phyloP scores from a whole-genome alignment of 2,797 vertebrate species.

The Takifugu rubripes region DNA sequence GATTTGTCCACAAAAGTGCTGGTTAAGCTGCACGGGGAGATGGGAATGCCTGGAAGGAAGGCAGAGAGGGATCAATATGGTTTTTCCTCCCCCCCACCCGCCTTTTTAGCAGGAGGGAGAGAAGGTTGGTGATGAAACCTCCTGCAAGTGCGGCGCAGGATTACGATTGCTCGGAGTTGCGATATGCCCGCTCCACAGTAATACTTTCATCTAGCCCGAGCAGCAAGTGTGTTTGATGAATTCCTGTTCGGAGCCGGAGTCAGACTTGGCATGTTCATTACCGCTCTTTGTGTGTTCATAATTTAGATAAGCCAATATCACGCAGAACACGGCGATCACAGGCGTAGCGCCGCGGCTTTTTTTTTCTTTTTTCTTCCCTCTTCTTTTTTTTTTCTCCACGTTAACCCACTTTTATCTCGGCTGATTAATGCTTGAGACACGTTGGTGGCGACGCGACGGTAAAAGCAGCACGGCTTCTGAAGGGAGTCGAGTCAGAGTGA shows the following conservation, averaged over 20 bases:
- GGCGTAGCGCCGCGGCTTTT: conserved; percentile 20
- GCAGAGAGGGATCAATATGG: conserved; percentile 72
- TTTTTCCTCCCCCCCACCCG: conserved; percentile 10
- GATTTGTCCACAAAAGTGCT: conserved; percentile 74
- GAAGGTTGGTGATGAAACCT: conserved; percentile 80
- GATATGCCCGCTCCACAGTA: conserved; percentile 68
- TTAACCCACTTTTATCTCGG: conserved; percentile 52
- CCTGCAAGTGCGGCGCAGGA: conserved; percentile 73
- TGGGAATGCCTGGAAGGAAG: conserved; percentile 66
- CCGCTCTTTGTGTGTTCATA: conserved; percentile 49
- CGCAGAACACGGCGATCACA: conserved; percentile 30
- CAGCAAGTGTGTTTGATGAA: conserved; percentile 61
- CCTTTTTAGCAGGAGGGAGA: conserved; percentile 59
- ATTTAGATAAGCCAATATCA: conserved; percentile 50
- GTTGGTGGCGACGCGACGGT: conserved; percentile 25
- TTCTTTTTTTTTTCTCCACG: too few species aligned
- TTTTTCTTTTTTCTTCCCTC: conserved; percentile 11
- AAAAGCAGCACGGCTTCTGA: conserved; percentile 12
- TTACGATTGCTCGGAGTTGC: conserved; percentile 75
- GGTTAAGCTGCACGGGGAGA: conserved; percentile 74
- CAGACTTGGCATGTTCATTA: conserved; percentile 58
- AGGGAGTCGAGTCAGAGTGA: conserved; percentile 12
- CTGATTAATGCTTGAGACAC: conserved; percentile 39
- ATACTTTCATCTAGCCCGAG: conserved; percentile 65
- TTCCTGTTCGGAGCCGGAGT: conserved; percentile 58